phyloP scores from a whole-genome alignment of 1,140 invertebrate species.

The Drosophila funebris region DNA sequence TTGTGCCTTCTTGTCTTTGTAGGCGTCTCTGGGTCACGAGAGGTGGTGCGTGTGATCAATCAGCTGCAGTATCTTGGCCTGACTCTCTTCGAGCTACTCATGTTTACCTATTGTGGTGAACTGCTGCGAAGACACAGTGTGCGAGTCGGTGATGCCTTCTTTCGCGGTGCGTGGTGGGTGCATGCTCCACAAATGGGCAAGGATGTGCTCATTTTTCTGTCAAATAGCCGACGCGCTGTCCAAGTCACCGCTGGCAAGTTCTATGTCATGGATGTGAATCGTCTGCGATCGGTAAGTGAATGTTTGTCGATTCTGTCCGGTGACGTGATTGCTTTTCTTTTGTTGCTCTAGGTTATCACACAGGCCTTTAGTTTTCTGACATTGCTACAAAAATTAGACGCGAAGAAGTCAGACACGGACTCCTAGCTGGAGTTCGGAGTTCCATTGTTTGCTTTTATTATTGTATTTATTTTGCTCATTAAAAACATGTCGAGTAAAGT shows the following conservation, averaged over 20 bases:
- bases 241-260: constrained; percentile 77
- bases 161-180: constrained; percentile 67
- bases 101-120: constrained; percentile 79
- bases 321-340: neutral
- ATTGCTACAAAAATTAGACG: constrained; percentile 85
- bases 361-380: constrained; percentile 81
- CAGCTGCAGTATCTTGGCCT: constrained; percentile 66
- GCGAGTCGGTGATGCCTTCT: constrained; percentile 70
- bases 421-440: constrained; percentile 3
- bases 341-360: constrained; percentile 60
- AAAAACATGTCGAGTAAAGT: constrained; percentile 69
- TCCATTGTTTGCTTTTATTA: constrained; percentile 33
- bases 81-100: constrained; percentile 65
- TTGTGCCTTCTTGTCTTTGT: constrained; percentile 74
- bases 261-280: constrained; percentile 75
- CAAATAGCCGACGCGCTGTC: constrained; percentile 64
- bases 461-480: constrained; percentile 74
- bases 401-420: constrained; percentile 86
- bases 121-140: constrained; percentile 67
- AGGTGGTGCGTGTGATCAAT: constrained; percentile 67
- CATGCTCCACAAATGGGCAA: constrained; percentile 50
- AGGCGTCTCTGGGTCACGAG: constrained; percentile 63
- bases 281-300: constrained; percentile 60
- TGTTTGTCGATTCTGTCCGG: neutral
- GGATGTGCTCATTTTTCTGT: constrained; percentile 69